These are phyloP conservation scores for Melolontha melolontha DNA, from an alignment of 2,888 invertebrate genomes.

Conservation along the genomic window DNA sequence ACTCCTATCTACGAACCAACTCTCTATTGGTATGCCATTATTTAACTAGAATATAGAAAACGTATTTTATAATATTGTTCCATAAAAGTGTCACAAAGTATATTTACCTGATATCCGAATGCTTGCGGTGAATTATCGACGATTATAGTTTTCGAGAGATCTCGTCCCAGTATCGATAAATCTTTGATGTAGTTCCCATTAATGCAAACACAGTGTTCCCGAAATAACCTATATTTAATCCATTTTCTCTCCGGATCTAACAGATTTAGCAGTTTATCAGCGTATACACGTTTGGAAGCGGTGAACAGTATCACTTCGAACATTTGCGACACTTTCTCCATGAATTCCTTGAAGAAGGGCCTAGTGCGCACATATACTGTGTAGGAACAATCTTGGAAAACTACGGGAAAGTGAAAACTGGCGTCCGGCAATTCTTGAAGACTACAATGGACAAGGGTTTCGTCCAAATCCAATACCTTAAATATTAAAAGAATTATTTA, in stretches of 20 bases:
- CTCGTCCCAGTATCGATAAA: conserved; percentile 90
- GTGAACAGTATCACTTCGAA: conserved; percentile 97
- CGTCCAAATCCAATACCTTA: conserved; percentile 80
- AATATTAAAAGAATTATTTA: conserved; percentile 39
- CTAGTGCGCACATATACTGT: conserved; percentile 87
- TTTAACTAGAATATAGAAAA: conserved; percentile 75
- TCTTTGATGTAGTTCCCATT: conserved; percentile 98
- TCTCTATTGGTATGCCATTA: conserved; percentile 97
- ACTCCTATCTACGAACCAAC: conserved; percentile 93
- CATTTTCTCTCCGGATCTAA: conserved; percentile 89
- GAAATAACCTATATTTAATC: conserved; percentile 92
- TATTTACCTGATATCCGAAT: conserved; percentile 86
- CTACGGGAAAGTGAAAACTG: conserved; percentile 92
- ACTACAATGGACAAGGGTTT: conserved; percentile 96
- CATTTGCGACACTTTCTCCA: conserved; percentile 84
- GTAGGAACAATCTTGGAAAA: conserved; percentile 92
- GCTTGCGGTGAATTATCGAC: conserved; percentile 93
- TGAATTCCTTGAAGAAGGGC: conserved; percentile 91
- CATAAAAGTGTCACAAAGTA: conserved; percentile 26
- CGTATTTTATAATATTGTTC: neutral
- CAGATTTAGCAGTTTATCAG: conserved; percentile 91
- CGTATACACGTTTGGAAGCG: conserved; percentile 95
- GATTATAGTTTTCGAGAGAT: conserved; percentile 88
- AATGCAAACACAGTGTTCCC: conserved; percentile 95
- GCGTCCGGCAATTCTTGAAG: conserved; percentile 92